Base-by-base conservation (phyloP, 2,113 vertebrate species). In the Cephalopholis sonnerati region DNA sequence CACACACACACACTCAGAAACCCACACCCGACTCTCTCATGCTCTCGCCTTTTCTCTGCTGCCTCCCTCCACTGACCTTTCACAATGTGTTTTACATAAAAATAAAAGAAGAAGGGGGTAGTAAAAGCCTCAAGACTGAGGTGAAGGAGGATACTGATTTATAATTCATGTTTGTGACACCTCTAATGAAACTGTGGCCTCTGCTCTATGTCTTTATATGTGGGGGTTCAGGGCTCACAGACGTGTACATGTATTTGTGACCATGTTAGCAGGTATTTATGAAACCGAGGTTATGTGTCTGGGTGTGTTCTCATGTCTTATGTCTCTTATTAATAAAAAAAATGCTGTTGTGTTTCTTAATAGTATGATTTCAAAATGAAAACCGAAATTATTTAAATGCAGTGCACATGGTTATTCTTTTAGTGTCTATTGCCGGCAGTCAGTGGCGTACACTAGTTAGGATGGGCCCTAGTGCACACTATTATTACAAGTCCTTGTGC, bases 1-100 rank as follows among this genome's bases (percentile, higher is more conserved):
- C 70, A 77, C 20, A 48, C 66, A 87, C 71, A 51, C 69, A 66
- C 18, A 58, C 68, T 74, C 64, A 24, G 16, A 39, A 16, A 72
- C 48, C 79, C 65, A 84, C 29, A 64, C 32, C 20, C 36, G 0
- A 74, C 63, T 82, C 82, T 83, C 84, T 86, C 82, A 77, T 87
- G 87, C 80, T 89, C 90, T 83, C 7, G 8, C 79, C 74, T 50
- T 61, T 82, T 79, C 79, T 76, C 51, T 61, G 51, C 70, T 15
- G 85, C 76, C 41, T 86, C 78, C 90, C 75, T 86, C 62, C 78
- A 36, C 90, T 96, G 94, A 95, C 94, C 94, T 95, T 95, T 96
- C 89, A 90, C 93, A 90, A 84, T 90, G 89, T 87, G 92, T 89
- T 94, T 93, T 93, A 93, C 91, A 92, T 93, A 90, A 91, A 92